phyloP scores from a whole-genome alignment of 2,113 vertebrate species.

The Atrichornis clamosus region DNA sequence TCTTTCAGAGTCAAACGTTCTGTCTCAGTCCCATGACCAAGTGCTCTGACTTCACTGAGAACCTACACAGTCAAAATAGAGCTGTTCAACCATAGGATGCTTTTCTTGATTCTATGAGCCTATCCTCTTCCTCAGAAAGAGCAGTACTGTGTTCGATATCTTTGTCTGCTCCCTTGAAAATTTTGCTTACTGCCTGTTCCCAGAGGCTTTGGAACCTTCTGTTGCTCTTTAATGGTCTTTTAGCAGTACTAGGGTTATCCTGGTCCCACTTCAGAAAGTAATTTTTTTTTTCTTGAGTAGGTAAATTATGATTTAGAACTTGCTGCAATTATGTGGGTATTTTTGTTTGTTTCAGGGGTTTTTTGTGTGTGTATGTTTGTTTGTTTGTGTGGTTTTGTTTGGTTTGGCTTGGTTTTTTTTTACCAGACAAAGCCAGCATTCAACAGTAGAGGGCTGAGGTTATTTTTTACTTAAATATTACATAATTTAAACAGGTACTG shows the following conservation, averaged over 20 bases:
- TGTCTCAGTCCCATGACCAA: not conserved
- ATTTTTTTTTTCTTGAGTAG: not conserved
- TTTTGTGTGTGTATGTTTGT: not conserved
- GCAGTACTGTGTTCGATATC: not conserved
- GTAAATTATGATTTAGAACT: not conserved
- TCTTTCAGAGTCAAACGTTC: not conserved
- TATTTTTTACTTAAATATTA: not conserved
- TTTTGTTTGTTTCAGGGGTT: not conserved
- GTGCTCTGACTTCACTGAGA: not conserved
- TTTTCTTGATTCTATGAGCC: not conserved
- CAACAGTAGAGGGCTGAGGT: not conserved
- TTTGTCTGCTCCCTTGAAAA: not conserved
- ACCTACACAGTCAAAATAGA: not conserved
- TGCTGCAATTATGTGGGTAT: not conserved
- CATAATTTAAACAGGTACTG: not conserved
- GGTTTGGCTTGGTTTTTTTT: not conserved
- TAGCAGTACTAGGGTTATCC: not conserved
- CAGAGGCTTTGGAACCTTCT: not conserved
- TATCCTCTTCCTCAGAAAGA: not conserved
- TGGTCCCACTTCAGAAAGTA: not conserved
- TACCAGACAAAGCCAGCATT: not conserved
- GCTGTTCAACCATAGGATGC: accelerated
- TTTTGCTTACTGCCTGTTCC: not conserved
- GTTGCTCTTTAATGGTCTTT: not conserved
- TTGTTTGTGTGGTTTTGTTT: not conserved